Conservation (phyloP, 2,113 vertebrate genomes). For the Dolichotis patagonum region DNA sequence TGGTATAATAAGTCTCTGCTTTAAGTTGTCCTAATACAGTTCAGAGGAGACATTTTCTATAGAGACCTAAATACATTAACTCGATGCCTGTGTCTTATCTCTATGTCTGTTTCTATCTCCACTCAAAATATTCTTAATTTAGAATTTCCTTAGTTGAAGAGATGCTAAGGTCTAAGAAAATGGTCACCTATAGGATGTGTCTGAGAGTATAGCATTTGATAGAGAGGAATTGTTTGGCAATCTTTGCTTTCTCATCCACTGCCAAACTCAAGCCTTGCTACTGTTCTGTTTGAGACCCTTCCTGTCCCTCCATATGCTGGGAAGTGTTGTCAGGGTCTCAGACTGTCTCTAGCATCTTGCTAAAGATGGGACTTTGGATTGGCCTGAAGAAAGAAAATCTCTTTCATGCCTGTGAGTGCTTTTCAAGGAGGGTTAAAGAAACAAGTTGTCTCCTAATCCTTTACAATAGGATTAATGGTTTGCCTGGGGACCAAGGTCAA, state of each 20-base stretch:
- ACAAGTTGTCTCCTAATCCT: neutral
- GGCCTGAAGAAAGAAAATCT: neutral
- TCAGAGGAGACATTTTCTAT: neutral
- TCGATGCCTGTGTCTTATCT: neutral
- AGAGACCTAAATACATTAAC: neutral
- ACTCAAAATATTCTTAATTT: neutral
- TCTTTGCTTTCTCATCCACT: neutral
- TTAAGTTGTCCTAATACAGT: neutral
- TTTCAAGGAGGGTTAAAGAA: constrained; percentile 3
- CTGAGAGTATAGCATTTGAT: neutral
- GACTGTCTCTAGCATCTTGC: neutral
- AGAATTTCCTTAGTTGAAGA: neutral
- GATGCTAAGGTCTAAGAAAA: rapidly evolving
- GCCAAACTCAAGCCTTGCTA: rapidly evolving
- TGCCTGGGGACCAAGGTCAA: neutral
- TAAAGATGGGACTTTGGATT: neutral
- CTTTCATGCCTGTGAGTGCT: neutral
- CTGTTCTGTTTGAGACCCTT: neutral
- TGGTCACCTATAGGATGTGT: neutral
- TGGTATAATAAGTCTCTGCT: neutral
- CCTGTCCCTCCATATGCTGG: neutral
- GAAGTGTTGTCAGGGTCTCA: neutral
- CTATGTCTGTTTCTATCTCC: neutral
- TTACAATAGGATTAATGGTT: neutral
- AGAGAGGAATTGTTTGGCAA: too few relatives aligned